Evolutionary conservation across 1,140 invertebrate species (phyloP).

Genomic region (Sitobion miscanthi): DNA sequence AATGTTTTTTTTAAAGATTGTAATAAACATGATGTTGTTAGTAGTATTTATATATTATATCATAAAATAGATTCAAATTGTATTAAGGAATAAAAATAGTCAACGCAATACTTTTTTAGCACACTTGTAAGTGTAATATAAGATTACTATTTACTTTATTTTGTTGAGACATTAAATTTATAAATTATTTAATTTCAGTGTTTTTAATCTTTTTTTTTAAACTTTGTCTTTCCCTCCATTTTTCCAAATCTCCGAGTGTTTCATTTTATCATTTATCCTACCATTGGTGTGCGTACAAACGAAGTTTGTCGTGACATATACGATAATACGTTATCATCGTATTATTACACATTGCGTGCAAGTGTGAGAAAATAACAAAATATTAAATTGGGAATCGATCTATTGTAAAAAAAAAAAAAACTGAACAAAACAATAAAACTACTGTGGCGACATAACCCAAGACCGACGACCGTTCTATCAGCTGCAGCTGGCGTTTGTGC

Average conservation of each 20-base stretch:
- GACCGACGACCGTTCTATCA: too few species aligned
- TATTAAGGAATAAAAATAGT: conserved; percentile 50
- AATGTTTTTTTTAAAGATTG: conserved; percentile 36
- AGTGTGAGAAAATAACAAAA: background rate
- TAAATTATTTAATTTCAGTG: conserved; percentile 56
- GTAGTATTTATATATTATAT: conserved; percentile 44
- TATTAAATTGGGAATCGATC: background rate
- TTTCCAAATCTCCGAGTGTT: background rate
- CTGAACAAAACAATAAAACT: background rate
- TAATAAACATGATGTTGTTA: conserved; percentile 46
- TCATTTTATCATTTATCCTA: background rate
- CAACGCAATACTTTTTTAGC: conserved; percentile 54
- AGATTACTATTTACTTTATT: conserved; percentile 56
- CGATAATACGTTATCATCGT: background rate
- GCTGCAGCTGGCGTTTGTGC: background rate
- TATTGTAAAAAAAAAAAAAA: background rate
- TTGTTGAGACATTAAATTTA: conserved; percentile 56
- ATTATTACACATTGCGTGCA: background rate
- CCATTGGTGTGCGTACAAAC: background rate
- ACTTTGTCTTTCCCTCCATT: background rate
- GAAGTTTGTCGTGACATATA: background rate
- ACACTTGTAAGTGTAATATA: conserved; percentile 52
- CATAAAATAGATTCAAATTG: conserved; percentile 52
- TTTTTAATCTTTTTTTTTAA: conserved; percentile 21
- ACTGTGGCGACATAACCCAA: background rate